Evolutionary conservation across 2,888 invertebrate genomes (phyloP), one percentile per base, ranked within the genome.

Genomic region (Cistogaster globosa): DNA sequence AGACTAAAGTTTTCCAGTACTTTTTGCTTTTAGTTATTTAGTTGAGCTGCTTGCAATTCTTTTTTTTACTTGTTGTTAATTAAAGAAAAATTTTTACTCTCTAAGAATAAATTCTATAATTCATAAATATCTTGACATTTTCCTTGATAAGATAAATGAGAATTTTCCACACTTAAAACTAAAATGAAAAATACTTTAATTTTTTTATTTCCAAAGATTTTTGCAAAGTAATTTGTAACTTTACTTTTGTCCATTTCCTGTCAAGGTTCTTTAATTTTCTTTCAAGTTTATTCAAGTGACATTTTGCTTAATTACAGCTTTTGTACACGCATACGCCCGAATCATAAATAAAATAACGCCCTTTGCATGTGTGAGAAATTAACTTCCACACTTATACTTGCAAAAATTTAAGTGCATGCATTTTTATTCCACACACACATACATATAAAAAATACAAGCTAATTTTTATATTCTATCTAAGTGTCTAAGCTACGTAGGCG

Each of bases 301-400:
- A 85, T 78, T 82, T 85, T 82, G 78, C 45, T 85, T 85, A 82
- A 85, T 85, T 85, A 85, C 69, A 57, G 74, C 48, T 77, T 75
- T 75, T 78, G 26, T 82, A 69, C 85, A 85, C 81, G 85, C 85
- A 82, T 75, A 85, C 85, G 74, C 74, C 85, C 60, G n/a, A 58
- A 51, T 58, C 69, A 58, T 82, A 82, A 76, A 82, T 69, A 82
- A 65, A 58, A 62, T 71, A 68, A 22, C 69, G 58, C 76, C 82
- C 53, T 51, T 48, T 65, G 26, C 7, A 16, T 53, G 32, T 36
- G 36, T 71, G 57, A 48, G 4, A 48, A 12, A 42, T 12, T 1
- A 12, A 12, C 12, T 42, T 12, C 2, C 12, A 42, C 42, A 42
- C 42, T 42, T 12, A 36, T n/a, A 18, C 9, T 9, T 51, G 18